Conservation (phyloP, 2,797 vertebrate species). For the Spheniscus humboldti region DNA sequence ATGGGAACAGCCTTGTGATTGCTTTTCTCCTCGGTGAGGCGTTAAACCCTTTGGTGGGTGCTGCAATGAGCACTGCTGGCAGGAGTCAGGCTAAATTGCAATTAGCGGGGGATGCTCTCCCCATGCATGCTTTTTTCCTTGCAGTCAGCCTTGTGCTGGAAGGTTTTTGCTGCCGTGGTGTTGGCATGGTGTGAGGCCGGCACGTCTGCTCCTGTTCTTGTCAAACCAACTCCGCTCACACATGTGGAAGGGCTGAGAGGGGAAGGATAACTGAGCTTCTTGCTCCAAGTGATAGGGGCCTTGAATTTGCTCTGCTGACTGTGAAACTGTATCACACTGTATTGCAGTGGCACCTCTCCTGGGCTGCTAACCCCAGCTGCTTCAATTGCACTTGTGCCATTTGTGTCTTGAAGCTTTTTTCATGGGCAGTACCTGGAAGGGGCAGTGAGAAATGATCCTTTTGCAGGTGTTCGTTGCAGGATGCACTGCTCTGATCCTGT, state of each 20-base stretch:
- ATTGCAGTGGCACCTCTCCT: background rate
- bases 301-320: background rate
- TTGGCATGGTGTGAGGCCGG: background rate
- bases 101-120: background rate
- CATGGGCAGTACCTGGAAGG: background rate
- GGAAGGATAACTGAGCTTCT: background rate
- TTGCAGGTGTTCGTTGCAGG: background rate
- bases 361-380: background rate
- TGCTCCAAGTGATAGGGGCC: background rate
- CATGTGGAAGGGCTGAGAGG: background rate
- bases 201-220: background rate
- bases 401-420: background rate
- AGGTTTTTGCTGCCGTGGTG: background rate
- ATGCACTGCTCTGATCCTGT: background rate
- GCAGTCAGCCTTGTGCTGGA: background rate
- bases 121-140: background rate
- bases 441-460: background rate
- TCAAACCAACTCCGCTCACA: background rate
- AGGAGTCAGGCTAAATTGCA: background rate
- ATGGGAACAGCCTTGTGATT: background rate
- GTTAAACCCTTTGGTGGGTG: background rate
- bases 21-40: background rate
- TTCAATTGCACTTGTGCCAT: background rate
- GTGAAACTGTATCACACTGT: accelerated
- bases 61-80: background rate